Evolutionary conservation across 2,888 invertebrate species (phyloP), one percentile per base, ranked within the genome.

Genomic region (Belgica antarctica): DNA sequence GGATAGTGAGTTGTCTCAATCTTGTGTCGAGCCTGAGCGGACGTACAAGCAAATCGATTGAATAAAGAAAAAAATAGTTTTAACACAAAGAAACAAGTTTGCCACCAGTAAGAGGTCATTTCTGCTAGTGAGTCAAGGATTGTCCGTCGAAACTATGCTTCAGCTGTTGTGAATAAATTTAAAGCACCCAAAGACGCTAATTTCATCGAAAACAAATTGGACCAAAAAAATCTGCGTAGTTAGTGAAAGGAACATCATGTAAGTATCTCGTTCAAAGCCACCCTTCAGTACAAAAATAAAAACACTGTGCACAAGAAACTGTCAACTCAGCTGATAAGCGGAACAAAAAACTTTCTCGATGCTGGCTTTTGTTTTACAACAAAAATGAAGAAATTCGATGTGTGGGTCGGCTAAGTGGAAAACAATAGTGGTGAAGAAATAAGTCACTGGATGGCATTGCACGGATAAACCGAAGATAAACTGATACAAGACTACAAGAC

Each of bases 1-100:
- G 10, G 41, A 41, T n/a, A 41, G n/a, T n/a, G n/a, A n/a, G n/a
- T n/a, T n/a, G n/a, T n/a, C n/a, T n/a, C n/a, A n/a, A n/a, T n/a
- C n/a, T n/a, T n/a, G n/a, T n/a, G n/a, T n/a, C n/a, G n/a, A n/a
- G n/a, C n/a, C n/a, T n/a, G n/a, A n/a, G n/a, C n/a, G n/a, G n/a
- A n/a, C n/a, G n/a, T n/a, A n/a, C 41, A 10, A 15, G 10, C 5
- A 41, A 10, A 2, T 41, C 4, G 15, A 41, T 12, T 41, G 41
- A n/a, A 31, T 41, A n/a, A 2, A 41, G 41, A 15, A n/a, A 15
- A n/a, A 41, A 41, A 41, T n/a, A 41, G 41, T 41, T 41, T 41
- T 2, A 41, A 41, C 41, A 41, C 41, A 41, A 41, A 41, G 41
- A 41, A 41, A 41, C 41, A 41, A 41, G 41, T 41, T 41, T 41